Base-by-base conservation (phyloP, 2,888 invertebrate species). In the Junonia oenone region DNA sequence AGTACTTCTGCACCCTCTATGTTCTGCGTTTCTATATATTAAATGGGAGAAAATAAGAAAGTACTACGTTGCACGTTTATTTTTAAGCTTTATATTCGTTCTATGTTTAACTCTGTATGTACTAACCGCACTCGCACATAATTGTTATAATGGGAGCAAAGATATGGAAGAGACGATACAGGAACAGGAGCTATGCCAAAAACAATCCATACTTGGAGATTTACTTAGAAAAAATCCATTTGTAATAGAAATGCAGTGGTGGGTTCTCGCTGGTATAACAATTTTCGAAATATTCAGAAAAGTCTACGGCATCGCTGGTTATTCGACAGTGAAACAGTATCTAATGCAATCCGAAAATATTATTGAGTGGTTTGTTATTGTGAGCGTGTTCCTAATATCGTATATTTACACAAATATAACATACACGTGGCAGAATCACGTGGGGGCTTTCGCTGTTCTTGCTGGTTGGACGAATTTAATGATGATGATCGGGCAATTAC, bases 1-100 rank as follows among this genome's bases (percentile, higher is more conserved):
- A 76, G 95, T 97, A 35, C 81, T 97, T 2, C 91, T 96, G 51
- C 97, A 97, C 85, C 97, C 97, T 0, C 83, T 97, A 3, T 97
- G 97, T 76, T 96, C 97, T 6, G 96, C 97, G 0, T 97, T 97
- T 73, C 88, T 97, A 0, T 94, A 96, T 73, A 92, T 97, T 50
- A 97, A 97, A 76, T 97, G 97, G 97, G 95, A 96, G 69, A 96
- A 97, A 78, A 96, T 97, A 63, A 92, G 96, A 26, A 96, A 96
- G 82, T 97, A 96, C 73, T 97, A 97, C 72, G 94, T 96, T 11
- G 95, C 94, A 0, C 90, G 96, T 51, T 87, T 96, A 65, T 91
- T 96, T 61, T 92, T 96, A 67, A 96, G 95, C 76, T 93, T 95
- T 61, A 92, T 95, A 56, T 96, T 96, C 73, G 95, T 96, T 55